A percentile compares a stretch with the other conserved stretches of the same genome.
Conservation (phyloP, 92 coral and sea anemone genomes). For the Palythoa grandiflora region DNA sequence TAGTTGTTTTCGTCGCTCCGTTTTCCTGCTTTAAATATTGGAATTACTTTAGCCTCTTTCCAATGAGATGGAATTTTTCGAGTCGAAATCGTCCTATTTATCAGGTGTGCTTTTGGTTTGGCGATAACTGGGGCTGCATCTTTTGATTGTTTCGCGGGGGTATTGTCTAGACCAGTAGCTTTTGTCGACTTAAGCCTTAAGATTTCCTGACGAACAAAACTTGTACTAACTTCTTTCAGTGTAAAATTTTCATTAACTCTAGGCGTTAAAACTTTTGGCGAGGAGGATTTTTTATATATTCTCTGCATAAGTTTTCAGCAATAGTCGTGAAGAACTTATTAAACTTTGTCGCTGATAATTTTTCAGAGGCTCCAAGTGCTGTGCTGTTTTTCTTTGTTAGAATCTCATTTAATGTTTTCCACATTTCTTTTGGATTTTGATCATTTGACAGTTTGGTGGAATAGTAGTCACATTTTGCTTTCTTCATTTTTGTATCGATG, state of each 20-base stretch:
- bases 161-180: conserved; percentile 50
- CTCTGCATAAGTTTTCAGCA: conserved; percentile 35
- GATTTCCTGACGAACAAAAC: conserved; percentile 38
- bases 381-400: conserved; percentile 36
- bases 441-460: conserved; percentile 55
- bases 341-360: conserved; percentile 25
- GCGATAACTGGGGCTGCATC: conserved; percentile 33
- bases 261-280: neutral
- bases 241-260: neutral
- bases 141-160: conserved; percentile 38
- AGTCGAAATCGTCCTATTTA: conserved; percentile 28
- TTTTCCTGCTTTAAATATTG: conserved; percentile 38
- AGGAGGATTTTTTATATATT: conserved; percentile 15
- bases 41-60: conserved; percentile 46
- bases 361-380: neutral
- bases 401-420: conserved; percentile 61
- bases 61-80: conserved; percentile 40
- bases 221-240: conserved; percentile 18
- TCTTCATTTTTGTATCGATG: conserved; percentile 15
- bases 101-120: conserved; percentile 35
- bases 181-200: conserved; percentile 22
- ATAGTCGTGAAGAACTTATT: conserved; percentile 44
- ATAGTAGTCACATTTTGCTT: conserved; percentile 53
- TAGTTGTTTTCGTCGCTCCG: conserved; percentile 35
- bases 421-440: conserved; percentile 67